A percentile compares a stretch with the other conserved stretches of the same genome.
phyloP scores from a whole-genome alignment of 2,113 vertebrate species.

The Promerops cafer region DNA sequence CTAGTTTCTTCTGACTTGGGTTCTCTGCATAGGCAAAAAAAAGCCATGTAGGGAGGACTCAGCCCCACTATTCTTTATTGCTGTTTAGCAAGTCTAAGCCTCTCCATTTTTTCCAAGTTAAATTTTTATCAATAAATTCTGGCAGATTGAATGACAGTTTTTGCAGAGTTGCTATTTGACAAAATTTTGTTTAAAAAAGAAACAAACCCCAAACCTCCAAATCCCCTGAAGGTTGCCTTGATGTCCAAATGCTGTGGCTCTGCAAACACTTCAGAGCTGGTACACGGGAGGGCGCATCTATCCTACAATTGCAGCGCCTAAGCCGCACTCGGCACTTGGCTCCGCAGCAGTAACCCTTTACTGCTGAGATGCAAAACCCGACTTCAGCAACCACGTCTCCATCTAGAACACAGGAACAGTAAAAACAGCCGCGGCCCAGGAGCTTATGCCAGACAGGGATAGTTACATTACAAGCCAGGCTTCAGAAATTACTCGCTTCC shows the following conservation, averaged over 20 bases:
- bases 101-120: not conserved
- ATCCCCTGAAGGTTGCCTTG: not conserved
- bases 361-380: not conserved
- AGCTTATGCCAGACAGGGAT: not conserved
- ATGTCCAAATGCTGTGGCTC: not conserved
- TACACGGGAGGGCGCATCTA: conserved; percentile 44
- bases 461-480: not conserved
- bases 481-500: not conserved
- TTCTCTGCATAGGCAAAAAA: not conserved
- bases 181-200: not conserved
- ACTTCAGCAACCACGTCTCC: not conserved
- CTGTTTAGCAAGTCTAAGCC: not conserved
- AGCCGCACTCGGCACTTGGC: not conserved
- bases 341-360: not conserved
- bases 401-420: not conserved
- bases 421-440: not conserved
- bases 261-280: not conserved
- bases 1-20: not conserved
- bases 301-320: not conserved
- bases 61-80: not conserved
- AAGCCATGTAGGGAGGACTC: not conserved
- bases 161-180: not conserved
- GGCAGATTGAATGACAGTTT: not conserved
- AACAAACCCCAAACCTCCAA: rapidly evolving
- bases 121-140: not conserved